phyloP scores from a whole-genome alignment of 1,140 invertebrate genomes.

The Belonocnema kinseyi region DNA sequence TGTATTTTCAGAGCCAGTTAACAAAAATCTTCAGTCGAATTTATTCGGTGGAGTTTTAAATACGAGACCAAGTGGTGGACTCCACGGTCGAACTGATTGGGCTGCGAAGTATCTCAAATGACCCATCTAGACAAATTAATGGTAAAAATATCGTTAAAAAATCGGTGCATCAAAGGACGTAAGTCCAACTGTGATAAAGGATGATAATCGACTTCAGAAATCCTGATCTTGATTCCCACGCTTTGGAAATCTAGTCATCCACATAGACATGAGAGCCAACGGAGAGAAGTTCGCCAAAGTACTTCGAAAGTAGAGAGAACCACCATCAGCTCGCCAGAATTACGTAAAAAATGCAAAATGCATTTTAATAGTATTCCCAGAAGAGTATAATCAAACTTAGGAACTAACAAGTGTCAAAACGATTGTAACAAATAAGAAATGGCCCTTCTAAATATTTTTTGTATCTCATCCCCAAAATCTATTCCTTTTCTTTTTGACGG shows the following conservation, averaged over 20 bases:
- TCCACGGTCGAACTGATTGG: constrained; percentile 79
- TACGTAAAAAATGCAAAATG: not conserved
- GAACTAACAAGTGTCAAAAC: constrained; percentile 25
- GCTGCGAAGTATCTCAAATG: constrained; percentile 78
- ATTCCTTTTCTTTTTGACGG: no score
- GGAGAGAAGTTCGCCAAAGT: constrained; percentile 13
- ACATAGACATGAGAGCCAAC: not conserved
- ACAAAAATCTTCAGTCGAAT: constrained; percentile 65
- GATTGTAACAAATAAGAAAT: not conserved
- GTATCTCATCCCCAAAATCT: no score
- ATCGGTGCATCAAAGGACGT: constrained; percentile 7
- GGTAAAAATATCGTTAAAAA: not conserved
- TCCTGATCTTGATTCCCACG: not conserved
- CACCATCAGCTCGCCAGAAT: not conserved
- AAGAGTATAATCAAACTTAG: constrained; percentile 1
- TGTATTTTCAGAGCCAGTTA: constrained; percentile 58
- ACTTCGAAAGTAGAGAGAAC: not conserved
- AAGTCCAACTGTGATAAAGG: constrained; percentile 26
- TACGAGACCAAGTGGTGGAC: constrained; percentile 67
- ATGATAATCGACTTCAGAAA: not conserved
- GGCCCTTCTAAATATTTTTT: not conserved
- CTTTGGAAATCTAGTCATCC: not conserved
- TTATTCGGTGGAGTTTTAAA: constrained; percentile 68
- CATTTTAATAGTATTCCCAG: constrained; percentile 1
- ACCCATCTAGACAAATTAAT: constrained; percentile 36